Evolutionary conservation across 1,140 invertebrate species (phyloP).

Genomic region (Megathymus violae): DNA sequence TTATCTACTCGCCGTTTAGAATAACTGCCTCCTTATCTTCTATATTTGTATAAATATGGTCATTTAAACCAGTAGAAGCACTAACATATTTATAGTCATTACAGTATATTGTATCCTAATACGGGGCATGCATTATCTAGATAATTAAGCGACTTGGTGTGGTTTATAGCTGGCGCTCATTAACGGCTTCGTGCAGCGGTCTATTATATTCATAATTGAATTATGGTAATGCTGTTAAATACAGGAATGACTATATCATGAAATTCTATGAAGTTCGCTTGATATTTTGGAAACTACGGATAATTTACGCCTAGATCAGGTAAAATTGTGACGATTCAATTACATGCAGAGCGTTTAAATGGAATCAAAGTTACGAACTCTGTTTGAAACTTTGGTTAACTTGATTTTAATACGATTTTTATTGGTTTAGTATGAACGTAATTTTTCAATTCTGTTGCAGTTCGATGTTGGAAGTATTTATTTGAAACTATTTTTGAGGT

Average conservation of each 20-base stretch:
- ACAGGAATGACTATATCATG: slow-evolving; percentile 22
- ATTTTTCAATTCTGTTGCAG: no score
- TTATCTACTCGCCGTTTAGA: no score
- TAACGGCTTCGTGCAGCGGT: slow-evolving; percentile 46
- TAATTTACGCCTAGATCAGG: slow-evolving; percentile 14
- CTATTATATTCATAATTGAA: slow-evolving; percentile 60
- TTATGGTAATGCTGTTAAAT: slow-evolving; percentile 38
- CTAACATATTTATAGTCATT: slow-evolving; percentile 1
- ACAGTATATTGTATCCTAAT: slow-evolving; percentile 30
- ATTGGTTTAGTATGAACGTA: no score
- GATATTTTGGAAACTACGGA: slow-evolving; percentile 5
- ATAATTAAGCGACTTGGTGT: slow-evolving; percentile 61
- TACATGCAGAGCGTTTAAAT: no score
- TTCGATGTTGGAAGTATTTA: no score
- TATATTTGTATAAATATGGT: no score
- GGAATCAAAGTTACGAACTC: no score
- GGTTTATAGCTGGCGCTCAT: slow-evolving; percentile 54
- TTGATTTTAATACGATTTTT: no score
- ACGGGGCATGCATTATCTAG: slow-evolving; percentile 53
- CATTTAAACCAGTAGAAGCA: background rate
- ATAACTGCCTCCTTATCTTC: no score
- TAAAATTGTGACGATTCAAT: background rate
- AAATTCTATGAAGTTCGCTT: slow-evolving; percentile 10
- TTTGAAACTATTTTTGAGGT: no score
- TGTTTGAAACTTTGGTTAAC: no score